Percentiles rank a stretch among this genome's conserved stretches.
phyloP scores from a whole-genome alignment of 1,140 invertebrate genomes.

The Drosophila pseudoobscura region DNA sequence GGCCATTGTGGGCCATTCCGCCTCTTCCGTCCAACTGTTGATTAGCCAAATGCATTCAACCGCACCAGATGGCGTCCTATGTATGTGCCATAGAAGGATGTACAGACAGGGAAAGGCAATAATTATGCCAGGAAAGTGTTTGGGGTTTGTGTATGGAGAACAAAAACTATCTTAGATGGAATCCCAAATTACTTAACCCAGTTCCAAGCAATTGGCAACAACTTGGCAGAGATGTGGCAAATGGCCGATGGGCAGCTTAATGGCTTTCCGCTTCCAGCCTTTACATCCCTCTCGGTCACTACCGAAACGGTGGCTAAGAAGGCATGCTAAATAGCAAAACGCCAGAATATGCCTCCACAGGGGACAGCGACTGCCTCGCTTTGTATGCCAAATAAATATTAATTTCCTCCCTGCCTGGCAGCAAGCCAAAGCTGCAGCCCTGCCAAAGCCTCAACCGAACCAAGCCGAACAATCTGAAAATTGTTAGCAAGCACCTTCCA shows the following conservation, averaged over 20 bases:
- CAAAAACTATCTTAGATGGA: constrained; percentile 56
- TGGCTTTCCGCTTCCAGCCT: constrained; percentile 59
- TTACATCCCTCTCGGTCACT: constrained; percentile 7
- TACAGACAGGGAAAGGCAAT: constrained; percentile 52
- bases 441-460: constrained; percentile 34
- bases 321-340: constrained; percentile 67
- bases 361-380: constrained; percentile 45
- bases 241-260: constrained; percentile 74
- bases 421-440: constrained; percentile 40
- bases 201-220: constrained; percentile 67
- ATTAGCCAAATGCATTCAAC: constrained; percentile 49
- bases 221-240: constrained; percentile 63
- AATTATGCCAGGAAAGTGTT: constrained; percentile 45
- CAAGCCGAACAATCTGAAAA: constrained; percentile 42
- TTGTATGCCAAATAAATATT: constrained; percentile 70
- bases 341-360: constrained; percentile 34
- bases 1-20: constrained; percentile 42
- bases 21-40: constrained; percentile 34
- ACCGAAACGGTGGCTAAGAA: constrained; percentile 24
- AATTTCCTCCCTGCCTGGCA: constrained; percentile 64
- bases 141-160: neutral
- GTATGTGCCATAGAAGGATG: constrained; percentile 39
- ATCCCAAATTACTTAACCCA: constrained; percentile 73
- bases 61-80: constrained; percentile 38
- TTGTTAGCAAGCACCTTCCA: constrained; percentile 32